These are phyloP conservation scores for Mimachlamys varia DNA, from an alignment of 2,888 invertebrate species.

Conservation along the genomic window DNA sequence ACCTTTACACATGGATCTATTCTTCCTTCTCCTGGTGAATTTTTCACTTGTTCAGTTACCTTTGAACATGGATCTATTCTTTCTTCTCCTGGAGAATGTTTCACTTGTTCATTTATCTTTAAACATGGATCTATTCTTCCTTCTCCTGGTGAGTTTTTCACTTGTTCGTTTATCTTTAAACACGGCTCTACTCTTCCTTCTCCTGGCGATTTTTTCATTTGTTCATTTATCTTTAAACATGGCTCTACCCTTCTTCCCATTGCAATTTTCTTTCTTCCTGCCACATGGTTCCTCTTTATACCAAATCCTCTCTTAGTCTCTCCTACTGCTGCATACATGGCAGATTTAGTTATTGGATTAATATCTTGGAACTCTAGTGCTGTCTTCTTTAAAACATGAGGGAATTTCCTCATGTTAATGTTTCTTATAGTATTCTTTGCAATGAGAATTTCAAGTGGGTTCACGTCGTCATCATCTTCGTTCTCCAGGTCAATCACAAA, in stretches of 20 bases:
- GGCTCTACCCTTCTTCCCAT: neutral
- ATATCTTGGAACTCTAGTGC: neutral
- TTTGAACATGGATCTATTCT: too few relatives aligned
- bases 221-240: neutral
- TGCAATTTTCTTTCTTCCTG: constrained; percentile 10
- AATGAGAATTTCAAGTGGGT: neutral
- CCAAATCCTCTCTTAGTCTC: neutral
- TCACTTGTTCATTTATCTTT: too few relatives aligned
- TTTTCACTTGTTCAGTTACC: too few relatives aligned
- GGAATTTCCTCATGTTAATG: neutral
- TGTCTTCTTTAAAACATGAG: neutral
- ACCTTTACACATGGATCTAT: too few relatives aligned
- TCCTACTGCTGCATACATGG: neutral
- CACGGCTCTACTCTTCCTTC: too few relatives aligned
- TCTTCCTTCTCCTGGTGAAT: too few relatives aligned
- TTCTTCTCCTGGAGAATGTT: too few relatives aligned
- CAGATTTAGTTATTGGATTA: neutral
- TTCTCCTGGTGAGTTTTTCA: too few relatives aligned
- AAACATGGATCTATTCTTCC: too few relatives aligned
- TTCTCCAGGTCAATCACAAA: neutral
- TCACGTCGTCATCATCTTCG: neutral
- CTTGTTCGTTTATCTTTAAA: too few relatives aligned
- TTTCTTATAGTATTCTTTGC: neutral
- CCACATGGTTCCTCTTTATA: too few relatives aligned
- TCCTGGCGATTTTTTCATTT: neutral